Evolutionary conservation across 64 coral and sea anemone genomes (phyloP).

Genomic region (Porites australiensis): DNA sequence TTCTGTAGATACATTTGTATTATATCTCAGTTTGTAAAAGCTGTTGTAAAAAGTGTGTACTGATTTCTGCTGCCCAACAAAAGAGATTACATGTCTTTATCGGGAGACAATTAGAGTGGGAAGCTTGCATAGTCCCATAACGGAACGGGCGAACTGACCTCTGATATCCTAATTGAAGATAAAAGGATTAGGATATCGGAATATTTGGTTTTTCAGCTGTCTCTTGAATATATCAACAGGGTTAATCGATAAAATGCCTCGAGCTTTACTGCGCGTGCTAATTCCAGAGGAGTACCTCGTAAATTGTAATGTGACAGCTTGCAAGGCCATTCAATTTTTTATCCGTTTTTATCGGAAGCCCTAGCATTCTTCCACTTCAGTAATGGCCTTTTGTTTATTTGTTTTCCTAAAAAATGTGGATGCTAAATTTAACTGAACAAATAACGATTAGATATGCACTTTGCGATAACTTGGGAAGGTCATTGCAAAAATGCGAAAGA

Average conservation of each 20-base stretch:
- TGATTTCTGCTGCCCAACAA: too few species aligned
- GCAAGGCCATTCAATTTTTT: slow-evolving; percentile 1
- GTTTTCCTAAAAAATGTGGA: slow-evolving; percentile 9
- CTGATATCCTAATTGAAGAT: slow-evolving; percentile 18
- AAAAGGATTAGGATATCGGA: slow-evolving; percentile 41
- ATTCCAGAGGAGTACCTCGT: not conserved
- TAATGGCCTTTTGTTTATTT: slow-evolving; percentile 39
- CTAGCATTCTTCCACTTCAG: not conserved
- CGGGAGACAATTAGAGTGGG: too few species aligned
- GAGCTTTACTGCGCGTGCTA: not conserved
- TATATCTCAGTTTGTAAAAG: too few species aligned
- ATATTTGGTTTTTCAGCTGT: slow-evolving; percentile 32
- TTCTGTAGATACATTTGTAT: too few species aligned
- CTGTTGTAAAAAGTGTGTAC: too few species aligned
- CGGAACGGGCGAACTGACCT: slow-evolving; percentile 11
- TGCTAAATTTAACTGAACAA: slow-evolving; percentile 45
- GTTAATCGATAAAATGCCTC: slow-evolving; percentile 14
- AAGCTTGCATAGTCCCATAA: not conserved
- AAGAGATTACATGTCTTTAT: too few species aligned
- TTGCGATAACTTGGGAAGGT: too few species aligned
- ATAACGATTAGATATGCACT: slow-evolving; percentile 18
- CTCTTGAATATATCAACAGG: not conserved
- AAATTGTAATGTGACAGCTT: slow-evolving; percentile 20
- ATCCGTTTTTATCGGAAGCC: not conserved
- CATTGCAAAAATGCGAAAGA: not conserved